Conservation (phyloP, 2,113 vertebrate genomes). For the Sceloporus tristichus region DNA sequence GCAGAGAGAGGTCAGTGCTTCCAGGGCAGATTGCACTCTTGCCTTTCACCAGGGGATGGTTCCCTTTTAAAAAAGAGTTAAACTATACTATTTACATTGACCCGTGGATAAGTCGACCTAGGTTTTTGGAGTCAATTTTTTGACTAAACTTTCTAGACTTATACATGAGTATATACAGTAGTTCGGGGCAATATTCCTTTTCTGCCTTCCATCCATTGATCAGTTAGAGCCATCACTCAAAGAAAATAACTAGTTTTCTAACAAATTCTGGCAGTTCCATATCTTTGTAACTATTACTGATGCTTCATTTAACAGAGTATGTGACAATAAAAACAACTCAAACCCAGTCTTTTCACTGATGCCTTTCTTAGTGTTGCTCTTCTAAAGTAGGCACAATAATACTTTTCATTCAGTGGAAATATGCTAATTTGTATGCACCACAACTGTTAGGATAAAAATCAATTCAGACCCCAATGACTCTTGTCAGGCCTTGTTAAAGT, state of each 20-base stretch:
- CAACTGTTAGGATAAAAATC: slow-evolving; percentile 71
- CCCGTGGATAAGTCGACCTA: too few species aligned
- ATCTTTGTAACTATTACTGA: not conserved
- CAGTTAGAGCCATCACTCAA: not conserved
- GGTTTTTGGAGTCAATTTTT: too few species aligned
- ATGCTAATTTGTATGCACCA: slow-evolving; percentile 67
- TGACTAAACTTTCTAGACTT: too few species aligned
- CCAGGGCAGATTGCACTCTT: too few species aligned
- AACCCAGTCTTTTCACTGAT: slow-evolving; percentile 40
- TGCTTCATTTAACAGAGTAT: slow-evolving; percentile 35
- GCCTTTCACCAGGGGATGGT: too few species aligned
- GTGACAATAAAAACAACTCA: slow-evolving; percentile 23
- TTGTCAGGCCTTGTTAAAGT: slow-evolving; percentile 65
- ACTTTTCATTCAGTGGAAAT: slow-evolving; percentile 57
- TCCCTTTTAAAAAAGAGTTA: too few species aligned
- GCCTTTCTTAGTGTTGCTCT: slow-evolving; percentile 38
- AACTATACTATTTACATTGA: too few species aligned
- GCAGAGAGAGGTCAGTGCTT: too few species aligned
- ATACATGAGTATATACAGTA: too few species aligned
- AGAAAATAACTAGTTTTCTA: not conserved
- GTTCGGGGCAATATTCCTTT: not conserved
- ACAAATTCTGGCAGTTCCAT: not conserved
- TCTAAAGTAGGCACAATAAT: slow-evolving; percentile 56
- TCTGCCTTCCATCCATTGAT: not conserved
- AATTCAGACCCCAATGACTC: slow-evolving; percentile 64